A percentile compares a stretch with the other conserved stretches of the same genome.
phyloP scores from a whole-genome alignment of 2,888 invertebrate species.

The Oxytorus armatus region DNA sequence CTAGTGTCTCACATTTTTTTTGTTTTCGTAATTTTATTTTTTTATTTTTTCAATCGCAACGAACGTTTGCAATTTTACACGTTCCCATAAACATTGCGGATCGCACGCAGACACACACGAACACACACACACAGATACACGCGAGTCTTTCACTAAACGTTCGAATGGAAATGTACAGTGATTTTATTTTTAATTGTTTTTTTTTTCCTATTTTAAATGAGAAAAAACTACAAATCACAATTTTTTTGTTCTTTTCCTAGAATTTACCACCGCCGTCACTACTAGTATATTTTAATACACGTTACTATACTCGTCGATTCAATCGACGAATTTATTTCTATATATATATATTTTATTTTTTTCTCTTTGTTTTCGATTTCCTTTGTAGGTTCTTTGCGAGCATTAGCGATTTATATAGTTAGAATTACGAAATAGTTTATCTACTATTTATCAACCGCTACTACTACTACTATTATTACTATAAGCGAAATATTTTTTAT shows the following conservation, averaged over 20 bases:
- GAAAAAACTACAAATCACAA: slow-evolving; percentile 21
- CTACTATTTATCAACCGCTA: slow-evolving; percentile 55
- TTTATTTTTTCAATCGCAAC: slow-evolving; percentile 19
- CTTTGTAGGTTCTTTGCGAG: slow-evolving; percentile 46
- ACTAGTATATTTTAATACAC: slow-evolving; percentile 63
- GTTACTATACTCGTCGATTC: slow-evolving; percentile 49
- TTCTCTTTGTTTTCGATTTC: slow-evolving; percentile 25
- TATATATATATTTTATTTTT: slow-evolving; percentile 23
- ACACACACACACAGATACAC: not conserved
- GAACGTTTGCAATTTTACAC: slow-evolving; percentile 23
- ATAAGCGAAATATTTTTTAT: slow-evolving; percentile 65
- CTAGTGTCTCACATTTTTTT: slow-evolving; percentile 1
- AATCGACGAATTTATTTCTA: slow-evolving; percentile 44
- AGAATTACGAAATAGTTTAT: slow-evolving; percentile 48
- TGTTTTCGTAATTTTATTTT: slow-evolving; percentile 5
- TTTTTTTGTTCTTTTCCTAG: slow-evolving; percentile 30
- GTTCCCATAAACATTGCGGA: not conserved
- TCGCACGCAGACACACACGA: slow-evolving; percentile 32
- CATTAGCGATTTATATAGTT: slow-evolving; percentile 57
- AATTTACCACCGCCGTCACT: slow-evolving; percentile 65
- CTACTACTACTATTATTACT: slow-evolving; percentile 51
- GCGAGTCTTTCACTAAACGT: slow-evolving; percentile 39
- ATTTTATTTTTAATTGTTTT: slow-evolving; percentile 36
- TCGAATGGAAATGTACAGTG: slow-evolving; percentile 34
- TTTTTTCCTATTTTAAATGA: slow-evolving; percentile 16